Base-by-base conservation (phyloP, 2,888 invertebrate species). In the Hermaeophaga mercurialis region DNA sequence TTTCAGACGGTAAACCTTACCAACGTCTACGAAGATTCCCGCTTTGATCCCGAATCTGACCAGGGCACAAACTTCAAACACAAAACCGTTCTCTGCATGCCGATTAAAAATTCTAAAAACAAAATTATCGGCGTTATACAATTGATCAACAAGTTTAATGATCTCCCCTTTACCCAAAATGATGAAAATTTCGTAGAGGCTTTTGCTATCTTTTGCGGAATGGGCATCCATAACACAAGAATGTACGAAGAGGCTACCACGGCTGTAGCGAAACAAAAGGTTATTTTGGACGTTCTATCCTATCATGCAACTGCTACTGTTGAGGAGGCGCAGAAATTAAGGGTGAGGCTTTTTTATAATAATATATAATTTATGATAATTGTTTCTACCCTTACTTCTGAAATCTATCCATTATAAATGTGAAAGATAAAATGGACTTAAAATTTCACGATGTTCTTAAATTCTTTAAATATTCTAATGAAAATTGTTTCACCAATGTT, bases 101-200 rank as follows among this genome's bases (percentile, higher is more conserved):
- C 96, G 48, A 95, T 96, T 72, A 94, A 94, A 80, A 96, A 95
- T 79, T 93, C 95, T 1, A 85, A 89, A 63, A 90, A 91, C 48
- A 88, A 91, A 75, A 95, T 96, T 66, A 92, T 96, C 71, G 96
- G 96, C 52, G 95, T 96, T 47, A 94, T 94, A 74, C 87, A 91
- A 84, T 82, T 96, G 66, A 85, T 96, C 64, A 96, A 96, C 81
- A 96, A 96, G 81, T 91, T 94, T 78, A 91, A 94, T 78, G 90
- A 90, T 68, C 82, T 93, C 67, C 84, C 88, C 18, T 96, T 96
- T 79, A 94, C 94, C 67, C 91, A 92, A 79, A 96, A 95, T 79
- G 96, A 96, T 76, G 95, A 96, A 80, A 95, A 96, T 79, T 92
- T 96, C 74, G 93, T 96, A 64, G 96, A 96, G 79, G 96, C 96